Evolutionary conservation across 2,797 vertebrate genomes (phyloP), one percentile per base, ranked within the genome.

Genomic region (Discoglossus pictus): DNA sequence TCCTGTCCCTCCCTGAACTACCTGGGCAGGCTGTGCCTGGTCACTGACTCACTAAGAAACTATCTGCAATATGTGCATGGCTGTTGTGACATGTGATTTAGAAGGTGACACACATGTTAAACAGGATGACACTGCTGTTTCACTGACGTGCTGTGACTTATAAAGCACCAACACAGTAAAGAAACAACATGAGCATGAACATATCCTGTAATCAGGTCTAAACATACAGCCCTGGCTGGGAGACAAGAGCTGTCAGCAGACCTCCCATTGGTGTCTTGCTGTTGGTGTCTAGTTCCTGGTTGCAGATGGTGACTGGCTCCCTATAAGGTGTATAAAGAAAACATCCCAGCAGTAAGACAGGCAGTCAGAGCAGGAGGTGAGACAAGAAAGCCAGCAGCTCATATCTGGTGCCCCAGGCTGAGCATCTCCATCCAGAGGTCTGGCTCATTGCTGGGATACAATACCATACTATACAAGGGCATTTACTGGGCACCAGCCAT

Each of bases 221-320:
- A 61, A 69, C 54, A 69, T 69, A 69, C 66, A 46, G 15, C 42
- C 47, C 65, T 59, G 18, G 27, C 46, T 46, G 48, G 40, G 56
- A 48, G 23, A 48, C 15, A 8, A 23, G 24, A 18, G 48, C 53
- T 54, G 66, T 8, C 24, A 18, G 21, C 58, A 6, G 38, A 20
- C 47, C 38, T 60, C 44, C 47, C 46, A n/a, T 46, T 2, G 44
- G 44, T 21, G 60, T 40, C 61, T 52, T 27, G 21, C 18, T 42
- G 16, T n/a, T 15, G 27, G 13, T 35, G 15, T 3, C 13, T 4
- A 16, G 15, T 13, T 61, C 43, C 38, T 48, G 43, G 61, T 40
- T 27, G 52, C 65, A 8, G 56, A 16, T 51, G n/a, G 24, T 40
- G 59, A 61, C 36, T 38, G 2, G 53, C 24, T 43, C 21, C 58